Evolutionary conservation across 1,140 invertebrate species (phyloP).

Genomic region (Aphis gossypii): DNA sequence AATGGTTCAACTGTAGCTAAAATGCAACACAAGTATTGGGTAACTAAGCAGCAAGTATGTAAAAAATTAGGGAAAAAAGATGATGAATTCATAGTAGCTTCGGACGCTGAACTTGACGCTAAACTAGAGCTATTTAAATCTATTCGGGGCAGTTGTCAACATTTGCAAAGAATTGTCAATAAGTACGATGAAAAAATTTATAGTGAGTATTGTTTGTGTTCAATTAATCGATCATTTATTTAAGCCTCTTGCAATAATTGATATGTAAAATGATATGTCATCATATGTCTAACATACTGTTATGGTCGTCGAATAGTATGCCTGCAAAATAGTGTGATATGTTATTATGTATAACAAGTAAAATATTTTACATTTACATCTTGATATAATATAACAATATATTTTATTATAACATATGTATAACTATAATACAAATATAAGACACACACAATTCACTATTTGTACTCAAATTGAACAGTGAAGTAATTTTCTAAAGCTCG

Average conservation of each 20-base stretch:
- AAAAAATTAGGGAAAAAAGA: conserved; percentile 96
- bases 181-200: conserved; percentile 93
- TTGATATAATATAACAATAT: neutral
- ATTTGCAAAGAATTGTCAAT: conserved; percentile 89
- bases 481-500: neutral
- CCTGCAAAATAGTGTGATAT: neutral
- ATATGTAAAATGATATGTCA: neutral
- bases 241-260: neutral
- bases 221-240: neutral
- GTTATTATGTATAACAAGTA: neutral
- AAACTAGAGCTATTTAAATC: conserved; percentile 97
- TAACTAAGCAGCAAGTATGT: conserved; percentile 94
- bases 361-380: neutral
- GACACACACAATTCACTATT: neutral
- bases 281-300: neutral
- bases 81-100: conserved; percentile 95
- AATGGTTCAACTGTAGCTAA: conserved; percentile 71
- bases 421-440: neutral
- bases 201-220: conserved; percentile 68
- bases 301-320: neutral
- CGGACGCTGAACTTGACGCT: conserved; percentile 95
- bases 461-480: neutral
- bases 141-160: conserved; percentile 89
- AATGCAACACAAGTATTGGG: conserved; percentile 97
- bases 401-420: neutral